phyloP scores from a whole-genome alignment of 2,888 invertebrate genomes.

The Pteria penguin region DNA sequence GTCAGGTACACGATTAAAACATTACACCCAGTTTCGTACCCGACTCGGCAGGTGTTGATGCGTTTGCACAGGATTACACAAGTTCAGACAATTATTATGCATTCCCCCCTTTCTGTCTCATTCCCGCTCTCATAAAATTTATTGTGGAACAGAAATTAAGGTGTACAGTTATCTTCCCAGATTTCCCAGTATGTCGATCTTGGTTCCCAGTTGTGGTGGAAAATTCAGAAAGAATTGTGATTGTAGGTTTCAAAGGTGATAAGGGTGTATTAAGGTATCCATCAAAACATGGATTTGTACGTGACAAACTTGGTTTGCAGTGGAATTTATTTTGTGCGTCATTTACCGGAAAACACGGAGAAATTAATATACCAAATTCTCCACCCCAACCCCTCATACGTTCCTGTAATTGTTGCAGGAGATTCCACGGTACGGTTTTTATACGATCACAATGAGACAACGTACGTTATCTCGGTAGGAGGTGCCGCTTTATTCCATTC shows the following conservation, averaged over 20 bases:
- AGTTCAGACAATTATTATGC: constrained; percentile 8
- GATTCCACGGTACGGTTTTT: no score
- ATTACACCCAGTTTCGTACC: not conserved
- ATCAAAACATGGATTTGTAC: not conserved
- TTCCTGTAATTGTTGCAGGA: no score
- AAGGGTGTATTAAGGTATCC: constrained; percentile 6
- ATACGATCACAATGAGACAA: no score
- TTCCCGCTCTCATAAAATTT: constrained; percentile 16
- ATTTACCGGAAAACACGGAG: no score
- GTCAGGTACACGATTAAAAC: not conserved
- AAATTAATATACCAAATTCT: no score
- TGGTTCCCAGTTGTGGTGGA: constrained; percentile 12
- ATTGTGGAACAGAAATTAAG: constrained; percentile 2
- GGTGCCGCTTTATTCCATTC: no score
- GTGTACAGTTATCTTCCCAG: constrained; percentile 5
- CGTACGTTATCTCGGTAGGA: no score
- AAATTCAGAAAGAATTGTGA: not conserved
- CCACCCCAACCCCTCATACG: no score
- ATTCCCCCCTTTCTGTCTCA: constrained; percentile 21
- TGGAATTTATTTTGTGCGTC: constrained; percentile 20
- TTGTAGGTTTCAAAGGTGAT: constrained; percentile 12
- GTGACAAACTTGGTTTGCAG: constrained; percentile 11
- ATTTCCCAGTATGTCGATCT: not conserved
- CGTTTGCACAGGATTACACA: constrained; percentile 5
- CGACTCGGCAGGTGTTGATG: constrained; percentile 14